Percentiles rank a stretch among this genome's conserved stretches.
These are phyloP conservation scores for Dendrocincla fuliginosa DNA, from an alignment of 2,797 vertebrate genomes.

Conservation along the genomic window DNA sequence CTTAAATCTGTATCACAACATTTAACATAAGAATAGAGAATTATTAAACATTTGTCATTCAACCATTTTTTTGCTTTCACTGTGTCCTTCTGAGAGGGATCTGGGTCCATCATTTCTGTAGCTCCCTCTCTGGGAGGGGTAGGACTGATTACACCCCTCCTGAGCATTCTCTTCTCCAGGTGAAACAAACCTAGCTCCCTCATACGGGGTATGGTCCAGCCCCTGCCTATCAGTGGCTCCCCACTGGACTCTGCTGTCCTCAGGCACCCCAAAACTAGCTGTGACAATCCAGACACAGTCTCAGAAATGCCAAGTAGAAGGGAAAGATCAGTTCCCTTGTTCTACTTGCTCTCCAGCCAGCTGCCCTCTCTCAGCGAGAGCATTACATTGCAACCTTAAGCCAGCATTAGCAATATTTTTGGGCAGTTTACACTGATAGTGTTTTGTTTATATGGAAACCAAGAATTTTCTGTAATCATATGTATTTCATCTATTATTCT, in stretches of 20 bases:
- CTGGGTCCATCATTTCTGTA: not conserved
- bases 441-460: conserved; percentile 16
- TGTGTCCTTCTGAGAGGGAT: not conserved
- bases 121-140: not conserved
- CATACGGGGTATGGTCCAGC: accelerated
- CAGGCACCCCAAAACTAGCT: not conserved
- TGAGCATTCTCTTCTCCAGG: not conserved
- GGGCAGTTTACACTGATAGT: not conserved
- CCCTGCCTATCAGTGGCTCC: not conserved
- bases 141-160: not conserved
- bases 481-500: not conserved
- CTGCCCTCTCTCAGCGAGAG: not conserved
- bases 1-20: not conserved
- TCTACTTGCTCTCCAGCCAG: not conserved
- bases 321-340: not conserved
- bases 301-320: not conserved
- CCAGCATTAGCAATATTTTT: not conserved
- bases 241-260: not conserved
- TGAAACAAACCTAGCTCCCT: not conserved
- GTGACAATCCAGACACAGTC: not conserved
- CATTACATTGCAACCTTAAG: not conserved
- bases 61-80: not conserved
- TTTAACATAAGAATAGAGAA: not conserved
- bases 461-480: not conserved
- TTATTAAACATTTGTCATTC: not conserved